Conservation (phyloP, 2,888 invertebrate species). For the Sarcophaga rosellei region DNA sequence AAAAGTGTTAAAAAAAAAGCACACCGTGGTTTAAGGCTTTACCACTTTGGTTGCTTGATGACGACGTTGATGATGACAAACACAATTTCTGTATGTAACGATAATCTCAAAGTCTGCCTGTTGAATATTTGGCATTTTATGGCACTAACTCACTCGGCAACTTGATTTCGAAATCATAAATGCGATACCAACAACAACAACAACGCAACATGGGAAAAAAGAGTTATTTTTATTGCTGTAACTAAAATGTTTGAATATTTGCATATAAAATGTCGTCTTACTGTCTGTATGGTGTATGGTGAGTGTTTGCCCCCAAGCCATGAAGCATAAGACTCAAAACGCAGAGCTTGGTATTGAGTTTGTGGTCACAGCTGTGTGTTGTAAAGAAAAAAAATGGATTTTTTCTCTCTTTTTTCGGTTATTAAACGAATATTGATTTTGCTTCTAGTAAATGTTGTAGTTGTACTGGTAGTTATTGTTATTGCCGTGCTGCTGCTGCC, state of each 20-base stretch:
- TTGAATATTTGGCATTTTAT: conserved; percentile 46
- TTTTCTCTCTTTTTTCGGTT: conserved; percentile 16
- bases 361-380: conserved; percentile 65
- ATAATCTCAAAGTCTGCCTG: conserved; percentile 49
- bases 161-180: conserved; percentile 57
- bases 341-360: conserved; percentile 38
- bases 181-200: neutral
- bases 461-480: neutral
- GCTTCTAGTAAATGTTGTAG: conserved; percentile 36
- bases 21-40: neutral
- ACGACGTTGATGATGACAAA: conserved; percentile 15
- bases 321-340: neutral
- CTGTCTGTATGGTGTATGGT: conserved; percentile 31
- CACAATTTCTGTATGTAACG: conserved; percentile 27
- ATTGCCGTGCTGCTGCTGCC: neutral
- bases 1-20: conserved; percentile 6
- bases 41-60: neutral
- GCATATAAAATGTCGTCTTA: conserved; percentile 53
- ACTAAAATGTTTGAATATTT: conserved; percentile 28
- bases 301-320: neutral
- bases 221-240: neutral
- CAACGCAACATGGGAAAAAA: neutral
- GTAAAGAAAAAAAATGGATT: conserved; percentile 28
- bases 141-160: conserved; percentile 24
- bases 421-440: conserved; percentile 61